Evolutionary conservation across 2,113 vertebrate genomes (phyloP).

Genomic region (Nesospiza acunhae): DNA sequence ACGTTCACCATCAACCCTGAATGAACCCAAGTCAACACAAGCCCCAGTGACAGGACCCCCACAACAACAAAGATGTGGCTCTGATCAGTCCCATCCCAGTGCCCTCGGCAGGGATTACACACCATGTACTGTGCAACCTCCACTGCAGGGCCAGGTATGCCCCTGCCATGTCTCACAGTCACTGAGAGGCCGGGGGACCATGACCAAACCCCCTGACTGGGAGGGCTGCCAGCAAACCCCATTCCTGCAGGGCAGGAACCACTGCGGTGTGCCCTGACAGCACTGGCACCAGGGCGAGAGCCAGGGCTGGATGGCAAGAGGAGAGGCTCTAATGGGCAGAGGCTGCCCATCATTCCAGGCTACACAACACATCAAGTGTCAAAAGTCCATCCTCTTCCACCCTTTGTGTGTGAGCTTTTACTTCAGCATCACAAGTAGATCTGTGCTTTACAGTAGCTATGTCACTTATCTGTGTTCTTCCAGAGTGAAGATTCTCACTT

Average conservation of each 20-base stretch:
- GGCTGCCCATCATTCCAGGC: neutral
- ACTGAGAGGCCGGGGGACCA: accelerated
- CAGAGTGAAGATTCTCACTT: neutral
- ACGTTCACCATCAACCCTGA: neutral
- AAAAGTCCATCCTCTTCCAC: neutral
- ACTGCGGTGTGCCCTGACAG: accelerated
- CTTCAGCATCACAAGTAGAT: neutral
- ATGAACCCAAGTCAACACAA: neutral
- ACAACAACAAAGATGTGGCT: accelerated
- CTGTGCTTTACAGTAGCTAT: neutral
- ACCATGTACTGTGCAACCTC: accelerated
- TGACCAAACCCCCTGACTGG: accelerated
- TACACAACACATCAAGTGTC: accelerated
- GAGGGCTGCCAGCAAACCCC: neutral
- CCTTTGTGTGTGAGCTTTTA: accelerated
- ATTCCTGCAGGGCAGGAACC: neutral
- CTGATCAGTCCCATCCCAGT: neutral
- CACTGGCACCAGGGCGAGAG: accelerated
- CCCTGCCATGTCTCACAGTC: neutral
- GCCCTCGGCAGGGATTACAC: neutral
- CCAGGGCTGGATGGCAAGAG: accelerated
- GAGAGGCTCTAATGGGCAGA: neutral
- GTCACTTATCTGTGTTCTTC: neutral
- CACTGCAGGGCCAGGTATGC: accelerated
- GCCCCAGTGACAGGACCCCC: accelerated